Evolutionary conservation across 37 sponge, comb jelly and placozoan genomes (phyloP), one percentile per base, ranked within the genome.

Genomic region (Chondrilla cf. caribensis): DNA sequence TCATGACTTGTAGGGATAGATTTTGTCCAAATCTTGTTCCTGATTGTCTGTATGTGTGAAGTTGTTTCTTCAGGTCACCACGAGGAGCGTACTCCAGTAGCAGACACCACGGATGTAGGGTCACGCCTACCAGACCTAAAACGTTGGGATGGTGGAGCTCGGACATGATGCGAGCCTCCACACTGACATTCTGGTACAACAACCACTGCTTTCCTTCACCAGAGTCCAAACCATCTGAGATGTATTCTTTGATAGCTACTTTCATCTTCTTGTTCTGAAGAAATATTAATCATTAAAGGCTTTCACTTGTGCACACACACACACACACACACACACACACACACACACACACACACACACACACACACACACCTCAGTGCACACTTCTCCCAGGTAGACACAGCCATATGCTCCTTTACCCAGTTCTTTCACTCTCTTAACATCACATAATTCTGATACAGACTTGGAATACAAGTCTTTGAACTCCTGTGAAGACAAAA

Each of bases 391-490:
- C 15, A 47, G 58, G 59, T 76, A 87, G 40, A 93, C 92, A 39
- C 79, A 77, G 0, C 91, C 94, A 82, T 87, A 93, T 15, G 91
- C 94, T 54, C 94, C 94, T 35, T 85, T 82, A 58, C 92, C 94
- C 38, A 93, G 78, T 5, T 17, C 21, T 72, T 87, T 68, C 51
- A 28, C 54, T 21, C 66, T 59, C 55, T 54, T 77, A 54, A 93
- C 70, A 2, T 38, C 38, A 2, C 29, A 29, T 18, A 72, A 79
- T 19, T 84, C 47, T 0, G 80, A 42, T 28, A 90, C 81, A 21
- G 86, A 73, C 55, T 59, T 78, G 60, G 43, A 55, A 47, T 58
- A 58, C 32, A 79, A 21, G 25, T 79, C 80, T 37, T 79, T 58
- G 60, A 79, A 79, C 40, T 60, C 62, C 80, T 79, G 40, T 17